Evolutionary conservation across 2,797 vertebrate genomes (phyloP), one percentile per base, ranked within the genome.

Genomic region (Neosalanx taihuensis): DNA sequence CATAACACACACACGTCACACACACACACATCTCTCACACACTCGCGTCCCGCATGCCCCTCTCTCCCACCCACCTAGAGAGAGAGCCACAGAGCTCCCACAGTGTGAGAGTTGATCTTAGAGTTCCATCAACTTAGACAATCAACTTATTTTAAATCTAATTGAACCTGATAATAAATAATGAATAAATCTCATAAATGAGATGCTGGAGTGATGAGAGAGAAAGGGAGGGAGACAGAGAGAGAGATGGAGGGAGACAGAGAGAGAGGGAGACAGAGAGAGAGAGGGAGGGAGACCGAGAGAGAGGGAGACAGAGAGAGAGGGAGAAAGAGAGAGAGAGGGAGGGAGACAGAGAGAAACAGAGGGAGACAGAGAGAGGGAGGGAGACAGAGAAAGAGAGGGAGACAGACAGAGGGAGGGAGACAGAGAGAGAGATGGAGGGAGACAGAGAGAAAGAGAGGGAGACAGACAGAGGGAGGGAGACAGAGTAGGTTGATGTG

Each of bases 81-180:
- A 37, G 6, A 6, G 6, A 6, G 6, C 35, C 35, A 37, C 35
- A 33, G 33, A 33, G 33, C 4, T 26, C 23, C 23, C 23, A 33
- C 33, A 2, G 33, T 33, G 33, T 33, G 33, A 5, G 33, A 33
- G 33, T 4, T 33, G 33, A 33, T 33, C n/a, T 41, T 69, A 33
- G 46, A 80, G 62, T 67, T 71, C 49, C 6, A 13, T 76, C 53
- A 78, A 82, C 35, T 82, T 69, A 70, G 79, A 77, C 70, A 73
- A 72, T 75, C 59, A 78, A 78, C 72, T 15, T 67, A 67, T 76
- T 82, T 33, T 1, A 74, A 85, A 85, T 85, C 56, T 72, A 78
- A 85, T 78, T 69, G 72, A 81, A 77, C n/a, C 26, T 67, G 63
- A 67, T 67, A n/a, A n/a, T n/a, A n/a, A n/a, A n/a, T n/a, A n/a